Conservation (phyloP, 2,888 invertebrate species). For the Acleris emargana region DNA sequence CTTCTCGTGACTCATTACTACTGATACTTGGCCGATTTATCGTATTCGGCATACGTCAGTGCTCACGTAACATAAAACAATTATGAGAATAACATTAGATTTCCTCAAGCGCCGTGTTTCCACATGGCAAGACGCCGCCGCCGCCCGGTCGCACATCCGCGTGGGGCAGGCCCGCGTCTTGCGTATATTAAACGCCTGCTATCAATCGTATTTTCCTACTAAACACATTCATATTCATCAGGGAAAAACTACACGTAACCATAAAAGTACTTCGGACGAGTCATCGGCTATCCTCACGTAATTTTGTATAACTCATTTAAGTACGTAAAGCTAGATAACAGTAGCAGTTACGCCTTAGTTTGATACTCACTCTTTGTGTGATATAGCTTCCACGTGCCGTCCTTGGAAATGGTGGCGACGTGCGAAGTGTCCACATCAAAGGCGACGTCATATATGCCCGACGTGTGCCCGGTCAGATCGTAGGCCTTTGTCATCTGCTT, state of each 20-base stretch:
- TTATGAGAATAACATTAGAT: constrained; percentile 22
- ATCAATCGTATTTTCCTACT: constrained; percentile 26
- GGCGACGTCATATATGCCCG: constrained; percentile 91
- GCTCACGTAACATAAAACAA: constrained; percentile 17
- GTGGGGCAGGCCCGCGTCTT: constrained; percentile 25
- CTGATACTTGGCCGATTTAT: constrained; percentile 18
- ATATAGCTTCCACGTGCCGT: constrained; percentile 94
- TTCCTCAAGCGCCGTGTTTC: constrained; percentile 31
- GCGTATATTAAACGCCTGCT: constrained; percentile 22
- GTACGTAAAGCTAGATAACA: constrained; percentile 38
- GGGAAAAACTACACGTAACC: constrained; percentile 8
- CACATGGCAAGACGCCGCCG: constrained; percentile 8
- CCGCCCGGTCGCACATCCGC: constrained; percentile 27
- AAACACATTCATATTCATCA: constrained; percentile 23
- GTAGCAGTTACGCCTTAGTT: constrained; percentile 51
- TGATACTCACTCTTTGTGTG: constrained; percentile 89
- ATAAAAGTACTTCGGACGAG: neutral
- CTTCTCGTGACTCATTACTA: constrained; percentile 2
- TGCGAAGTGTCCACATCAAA: constrained; percentile 92
- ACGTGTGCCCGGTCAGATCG: constrained; percentile 91
- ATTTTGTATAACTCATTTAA: constrained; percentile 6
- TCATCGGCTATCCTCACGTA: constrained; percentile 33
- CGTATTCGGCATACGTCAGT: constrained; percentile 18
- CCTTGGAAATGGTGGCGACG: constrained; percentile 93
- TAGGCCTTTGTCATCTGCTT: constrained; percentile 90